A percentile compares a stretch with the other conserved stretches of the same genome.
Evolutionary conservation across 2,797 vertebrate species (phyloP).

Genomic region (Phoxinus dragarum): DNA sequence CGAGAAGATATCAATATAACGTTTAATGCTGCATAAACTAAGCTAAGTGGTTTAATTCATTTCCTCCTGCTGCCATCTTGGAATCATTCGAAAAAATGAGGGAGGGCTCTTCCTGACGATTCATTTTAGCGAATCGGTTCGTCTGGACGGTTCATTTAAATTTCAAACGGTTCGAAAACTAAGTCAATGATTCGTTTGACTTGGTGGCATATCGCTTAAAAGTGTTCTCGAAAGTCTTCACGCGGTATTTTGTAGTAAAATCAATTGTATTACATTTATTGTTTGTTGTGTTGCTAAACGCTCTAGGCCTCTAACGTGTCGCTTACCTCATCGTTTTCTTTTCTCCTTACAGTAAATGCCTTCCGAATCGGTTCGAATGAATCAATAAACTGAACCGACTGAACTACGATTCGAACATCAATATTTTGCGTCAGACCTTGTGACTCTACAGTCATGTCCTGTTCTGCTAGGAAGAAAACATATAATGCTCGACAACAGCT

Average conservation of each 20-base stretch:
- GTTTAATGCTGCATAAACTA: not conserved
- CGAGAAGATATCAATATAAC: not conserved
- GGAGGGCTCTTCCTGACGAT: not conserved
- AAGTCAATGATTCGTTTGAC: not conserved
- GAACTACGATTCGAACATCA: slow-evolving; percentile 8
- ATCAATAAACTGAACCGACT: not conserved
- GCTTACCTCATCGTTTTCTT: no score
- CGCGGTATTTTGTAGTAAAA: not conserved
- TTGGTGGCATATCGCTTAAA: not conserved
- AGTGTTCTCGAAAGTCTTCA: not conserved
- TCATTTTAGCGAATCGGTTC: not conserved
- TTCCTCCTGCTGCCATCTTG: slow-evolving; percentile 24
- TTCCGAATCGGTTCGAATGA: slow-evolving; percentile 11
- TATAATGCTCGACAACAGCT: slow-evolving; percentile 48
- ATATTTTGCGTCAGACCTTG: slow-evolving; percentile 62
- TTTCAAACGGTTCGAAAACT: not conserved
- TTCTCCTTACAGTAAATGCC: not conserved
- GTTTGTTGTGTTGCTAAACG: not conserved
- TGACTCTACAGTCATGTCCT: slow-evolving; percentile 66
- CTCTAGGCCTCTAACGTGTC: not conserved
- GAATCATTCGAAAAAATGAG: not conserved
- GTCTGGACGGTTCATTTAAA: not conserved
- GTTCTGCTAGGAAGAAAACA: slow-evolving; percentile 54
- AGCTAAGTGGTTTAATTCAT: not conserved
- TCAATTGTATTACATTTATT: not conserved